Evolutionary conservation across 1,140 invertebrate genomes (phyloP).

Genomic region (Sarcophaga bullata): DNA sequence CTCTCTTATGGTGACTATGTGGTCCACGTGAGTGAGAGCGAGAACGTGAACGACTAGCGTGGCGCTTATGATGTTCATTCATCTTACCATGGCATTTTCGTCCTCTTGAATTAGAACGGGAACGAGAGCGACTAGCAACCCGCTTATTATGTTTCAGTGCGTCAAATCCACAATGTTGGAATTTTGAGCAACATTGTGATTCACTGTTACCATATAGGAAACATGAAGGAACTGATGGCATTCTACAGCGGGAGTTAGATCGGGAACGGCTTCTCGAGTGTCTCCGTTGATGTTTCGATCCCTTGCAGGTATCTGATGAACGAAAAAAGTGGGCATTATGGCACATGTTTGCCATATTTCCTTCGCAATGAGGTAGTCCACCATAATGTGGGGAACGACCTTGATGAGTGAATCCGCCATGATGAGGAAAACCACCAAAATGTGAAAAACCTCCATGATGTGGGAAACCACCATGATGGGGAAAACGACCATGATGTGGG

Average conservation of each 20-base stretch:
- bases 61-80: no score
- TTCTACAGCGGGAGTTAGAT: conserved; percentile 6
- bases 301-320: not conserved
- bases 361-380: not conserved
- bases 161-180: not conserved
- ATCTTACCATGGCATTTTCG: no score
- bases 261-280: not conserved
- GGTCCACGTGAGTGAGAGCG: conserved; percentile 28
- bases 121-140: conserved; percentile 32
- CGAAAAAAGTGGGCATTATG: not conserved
- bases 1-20: not conserved
- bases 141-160: conserved; percentile 15
- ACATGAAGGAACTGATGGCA: not conserved
- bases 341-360: not conserved
- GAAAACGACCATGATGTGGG: not conserved
- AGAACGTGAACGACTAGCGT: no score
- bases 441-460: not conserved
- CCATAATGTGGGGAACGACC: conserved; percentile 14
- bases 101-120: conserved; percentile 30
- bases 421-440: not conserved
- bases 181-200: not conserved
- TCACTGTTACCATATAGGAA: not conserved
- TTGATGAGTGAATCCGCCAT: not conserved
- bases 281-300: not conserved
- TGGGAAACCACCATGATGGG: not conserved